Base-by-base conservation (phyloP, 2,797 vertebrate genomes). In the Anas acuta region DNA sequence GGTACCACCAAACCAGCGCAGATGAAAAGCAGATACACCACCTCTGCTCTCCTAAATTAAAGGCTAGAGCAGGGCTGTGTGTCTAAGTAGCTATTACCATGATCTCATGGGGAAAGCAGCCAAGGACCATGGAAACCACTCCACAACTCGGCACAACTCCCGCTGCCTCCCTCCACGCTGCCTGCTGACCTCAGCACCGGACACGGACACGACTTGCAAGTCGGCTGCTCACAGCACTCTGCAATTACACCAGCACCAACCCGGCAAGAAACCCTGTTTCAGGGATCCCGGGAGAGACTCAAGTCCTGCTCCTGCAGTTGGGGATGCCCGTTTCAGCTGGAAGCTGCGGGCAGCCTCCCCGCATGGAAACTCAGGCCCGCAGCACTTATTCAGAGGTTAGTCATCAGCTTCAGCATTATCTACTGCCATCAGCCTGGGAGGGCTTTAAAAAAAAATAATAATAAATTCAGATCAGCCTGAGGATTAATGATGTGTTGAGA, bases 61-160 rank as follows among this genome's bases (percentile, higher is more conserved):
- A 95, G 84, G 45, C 78, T 61, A 80, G 32, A 28, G 64, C 71
- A 93, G 65, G 74, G 61, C 53, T 79, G 16, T 74, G 67, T 6
- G 2, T 82, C 72, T 93, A 90, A 96, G 92, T 11, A 96, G 84
- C 47, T 90, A 94, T 60, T 95, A 89, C 65, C 78, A 93, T 95
- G 96, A 97, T 77, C 95, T 96, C 96, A 96, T 66, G 84, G 15
- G 72, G 66, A 94, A 96, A 90, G 84, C 86, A 95, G 95, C 88
- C 81, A 60, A 92, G 58, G 96, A 83, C 91, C 90, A 94, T 81
- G 89, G 88, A 92, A 95, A 96, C 94, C 93, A 96, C 83, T 90
- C 66, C 91, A 87, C 81, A 92, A 64, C 65, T 11, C 53, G 74
- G 86, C 93, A 90, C 62, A 89, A 81, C 32, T 75, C 90, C 95